Evolutionary conservation across 2,113 vertebrate species (phyloP), one percentile per base, ranked within the genome.

Genomic region (Odobenus rosmarus): DNA sequence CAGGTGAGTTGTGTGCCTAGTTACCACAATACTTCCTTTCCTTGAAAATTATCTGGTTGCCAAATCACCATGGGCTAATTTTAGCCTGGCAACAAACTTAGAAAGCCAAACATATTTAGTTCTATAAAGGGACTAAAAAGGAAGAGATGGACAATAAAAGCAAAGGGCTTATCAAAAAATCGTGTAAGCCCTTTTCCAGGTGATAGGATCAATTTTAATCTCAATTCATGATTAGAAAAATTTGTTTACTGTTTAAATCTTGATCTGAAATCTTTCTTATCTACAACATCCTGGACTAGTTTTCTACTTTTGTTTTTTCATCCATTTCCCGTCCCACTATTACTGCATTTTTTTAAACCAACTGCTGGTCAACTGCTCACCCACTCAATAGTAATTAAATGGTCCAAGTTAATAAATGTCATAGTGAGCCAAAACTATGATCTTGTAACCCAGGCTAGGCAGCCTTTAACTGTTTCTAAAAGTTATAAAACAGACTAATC

Each of bases 1-100:
- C 1, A 76, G 46, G 26, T 42, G 57, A 64, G 31, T 7, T 51
- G 28, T 61, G 11, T 77, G 53, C 69, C 72, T 76, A 88, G 26
- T 79, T 69, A 79, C 72, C 33, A 55, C 67, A 64, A 49, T 79
- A 64, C 71, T 51, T 79, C 26, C 61, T 51, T 46, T 16, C 46
- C 12, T 74, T 71, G 61, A 94, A 33, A 80, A 90, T 11, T 88
- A 72, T 26, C 97, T 31, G 49, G 69, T 51, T 92, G 36, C 61
- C 59, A 92, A 26, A 49, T 64, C 69, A 71, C 59, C 24, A 67
- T 31, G 14, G 15, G 59, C 57, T 96, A 95, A 74, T 46, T 95
- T 83, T 89, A 97, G 74, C 84, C 57, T 84, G 46, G 71, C 76
- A 97, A 94, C 39, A 67, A 95, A 87, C 82, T 89, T 42, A 90